Conservation (phyloP, 64 coral and sea anemone genomes). For the Astreopora myriophthalma region DNA sequence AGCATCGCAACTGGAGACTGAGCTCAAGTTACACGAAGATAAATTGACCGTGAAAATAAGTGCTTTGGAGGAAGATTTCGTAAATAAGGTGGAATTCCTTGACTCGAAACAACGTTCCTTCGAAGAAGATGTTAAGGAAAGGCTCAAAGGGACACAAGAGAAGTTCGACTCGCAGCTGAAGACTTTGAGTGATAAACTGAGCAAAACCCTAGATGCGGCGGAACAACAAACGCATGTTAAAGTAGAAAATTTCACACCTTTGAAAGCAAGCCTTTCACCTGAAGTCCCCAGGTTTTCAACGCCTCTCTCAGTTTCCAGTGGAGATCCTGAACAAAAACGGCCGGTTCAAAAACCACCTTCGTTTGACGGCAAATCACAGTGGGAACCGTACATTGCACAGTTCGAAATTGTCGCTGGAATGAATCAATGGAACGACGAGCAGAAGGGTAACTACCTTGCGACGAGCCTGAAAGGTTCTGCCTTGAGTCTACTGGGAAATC, state of each 20-base stretch:
- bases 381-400: constrained; percentile 53
- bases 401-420: constrained; percentile 52
- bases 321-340: background rate
- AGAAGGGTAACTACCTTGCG: constrained; percentile 29
- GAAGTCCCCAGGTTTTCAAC: background rate
- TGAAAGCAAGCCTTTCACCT: background rate
- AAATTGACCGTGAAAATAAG: background rate
- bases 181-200: background rate
- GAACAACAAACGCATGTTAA: background rate
- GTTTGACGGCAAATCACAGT: constrained; percentile 29
- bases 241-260: background rate
- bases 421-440: constrained; percentile 34
- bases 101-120: background rate
- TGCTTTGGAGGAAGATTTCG: constrained; percentile 5
- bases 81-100: background rate
- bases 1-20: background rate
- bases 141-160: background rate
- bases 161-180: background rate
- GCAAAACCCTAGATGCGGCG: background rate
- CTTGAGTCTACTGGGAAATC: constrained; percentile 7
- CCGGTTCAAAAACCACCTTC: constrained; percentile 33
- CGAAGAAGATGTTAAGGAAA: background rate
- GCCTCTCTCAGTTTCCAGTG: background rate
- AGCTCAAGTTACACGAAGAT: background rate
- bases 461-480: constrained; percentile 44